These are phyloP conservation scores for Echeneis naucrates DNA, from an alignment of 2,797 vertebrate genomes.

Conservation along the genomic window DNA sequence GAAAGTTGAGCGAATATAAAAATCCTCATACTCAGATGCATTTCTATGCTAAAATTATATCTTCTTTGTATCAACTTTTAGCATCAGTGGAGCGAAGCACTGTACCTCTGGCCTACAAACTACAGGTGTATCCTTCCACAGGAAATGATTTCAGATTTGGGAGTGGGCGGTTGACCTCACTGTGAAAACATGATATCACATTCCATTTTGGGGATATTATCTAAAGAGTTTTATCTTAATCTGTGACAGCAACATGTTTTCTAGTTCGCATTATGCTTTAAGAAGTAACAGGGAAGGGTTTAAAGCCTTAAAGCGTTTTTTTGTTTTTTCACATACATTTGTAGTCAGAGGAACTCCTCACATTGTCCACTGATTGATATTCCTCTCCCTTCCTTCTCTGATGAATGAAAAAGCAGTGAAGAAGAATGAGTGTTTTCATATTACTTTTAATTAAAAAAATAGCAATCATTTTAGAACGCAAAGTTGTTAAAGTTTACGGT, in stretches of 20 bases:
- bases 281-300: not conserved
- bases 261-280: not conserved
- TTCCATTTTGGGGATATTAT: not conserved
- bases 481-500: not conserved
- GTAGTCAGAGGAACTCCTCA: not conserved
- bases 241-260: not conserved
- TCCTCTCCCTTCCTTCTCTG: not conserved
- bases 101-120: not conserved
- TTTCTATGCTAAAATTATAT: too few species aligned
- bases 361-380: not conserved
- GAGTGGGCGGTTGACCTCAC: conserved; percentile 23
- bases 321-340: too few species aligned
- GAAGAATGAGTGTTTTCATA: not conserved
- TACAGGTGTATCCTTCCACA: conserved; percentile 24
- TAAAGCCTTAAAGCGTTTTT: too few species aligned
- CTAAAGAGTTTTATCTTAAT: too few species aligned
- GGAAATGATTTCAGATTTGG: conserved; percentile 24
- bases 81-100: too few species aligned
- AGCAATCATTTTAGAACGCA: not conserved
- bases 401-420: not conserved
- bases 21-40: not conserved
- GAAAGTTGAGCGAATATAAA: not conserved
- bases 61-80: not conserved
- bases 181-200: not conserved
- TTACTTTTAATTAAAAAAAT: too few species aligned